These are phyloP conservation scores for Alsophila aescularia DNA, from an alignment of 2,888 invertebrate genomes.

Conservation along the genomic window DNA sequence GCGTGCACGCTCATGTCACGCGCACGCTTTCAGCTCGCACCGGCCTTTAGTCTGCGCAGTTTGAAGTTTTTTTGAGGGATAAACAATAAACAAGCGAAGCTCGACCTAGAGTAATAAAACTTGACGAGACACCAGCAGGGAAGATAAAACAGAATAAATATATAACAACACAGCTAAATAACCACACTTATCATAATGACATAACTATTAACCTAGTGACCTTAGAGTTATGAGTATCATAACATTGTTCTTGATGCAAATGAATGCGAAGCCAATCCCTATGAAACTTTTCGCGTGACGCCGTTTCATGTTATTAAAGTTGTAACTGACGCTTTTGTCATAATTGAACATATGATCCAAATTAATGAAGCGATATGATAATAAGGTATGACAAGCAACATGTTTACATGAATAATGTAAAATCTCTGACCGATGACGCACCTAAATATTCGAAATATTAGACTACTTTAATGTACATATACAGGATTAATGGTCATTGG, in stretches of 20 bases:
- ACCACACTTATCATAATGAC: background rate
- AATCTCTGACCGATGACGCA: constrained; percentile 22
- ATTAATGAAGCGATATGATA: constrained; percentile 57
- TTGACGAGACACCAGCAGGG: background rate
- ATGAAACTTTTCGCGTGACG: constrained; percentile 53
- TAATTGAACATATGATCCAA: constrained; percentile 56
- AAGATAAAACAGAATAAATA: background rate
- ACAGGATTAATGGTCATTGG: no score
- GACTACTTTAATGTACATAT: constrained; percentile 2
- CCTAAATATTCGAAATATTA: constrained; percentile 4
- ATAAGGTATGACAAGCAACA: constrained; percentile 46
- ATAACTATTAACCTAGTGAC: constrained; percentile 17
- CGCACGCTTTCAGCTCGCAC: no score
- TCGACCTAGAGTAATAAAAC: no score
- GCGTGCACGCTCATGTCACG: no score
- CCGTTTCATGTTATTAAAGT: constrained; percentile 45
- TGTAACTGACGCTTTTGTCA: constrained; percentile 45
- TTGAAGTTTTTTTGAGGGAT: no score
- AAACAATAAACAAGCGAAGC: no score
- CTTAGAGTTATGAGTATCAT: constrained; percentile 10
- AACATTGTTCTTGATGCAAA: constrained; percentile 24
- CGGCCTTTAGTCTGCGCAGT: no score
- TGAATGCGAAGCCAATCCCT: constrained; percentile 49
- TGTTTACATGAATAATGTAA: constrained; percentile 34
- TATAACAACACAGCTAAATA: background rate